Conservation (phyloP, 2,113 vertebrate species). For the Malurus melanocephalus region DNA sequence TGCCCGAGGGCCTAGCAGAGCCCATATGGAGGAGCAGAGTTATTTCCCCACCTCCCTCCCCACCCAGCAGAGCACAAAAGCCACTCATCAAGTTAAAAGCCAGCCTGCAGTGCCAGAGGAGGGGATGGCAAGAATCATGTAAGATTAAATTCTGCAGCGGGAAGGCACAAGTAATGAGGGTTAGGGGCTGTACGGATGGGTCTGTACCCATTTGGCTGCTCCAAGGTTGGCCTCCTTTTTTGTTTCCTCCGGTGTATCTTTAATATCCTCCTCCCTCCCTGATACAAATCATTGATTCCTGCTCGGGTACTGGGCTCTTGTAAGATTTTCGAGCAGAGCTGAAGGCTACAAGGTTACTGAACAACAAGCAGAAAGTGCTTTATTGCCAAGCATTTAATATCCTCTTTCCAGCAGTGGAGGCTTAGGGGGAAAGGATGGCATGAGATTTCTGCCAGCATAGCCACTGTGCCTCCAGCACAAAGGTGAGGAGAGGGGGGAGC, state of each 20-base stretch:
- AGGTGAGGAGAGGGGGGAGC: neutral
- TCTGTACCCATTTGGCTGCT: neutral
- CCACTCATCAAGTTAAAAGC: neutral
- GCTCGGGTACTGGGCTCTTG: neutral
- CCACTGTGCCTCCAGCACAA: slow-evolving; percentile 7
- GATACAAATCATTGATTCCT: slow-evolving; percentile 41
- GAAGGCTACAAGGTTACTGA: slow-evolving; percentile 58
- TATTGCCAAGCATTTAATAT: slow-evolving; percentile 59
- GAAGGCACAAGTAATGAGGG: neutral
- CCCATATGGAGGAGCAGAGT: neutral
- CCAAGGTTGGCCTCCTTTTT: neutral
- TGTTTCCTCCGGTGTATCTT: neutral
- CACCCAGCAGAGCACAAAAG: neutral
- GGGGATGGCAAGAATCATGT: neutral
- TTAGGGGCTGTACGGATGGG: neutral
- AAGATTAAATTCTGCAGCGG: neutral
- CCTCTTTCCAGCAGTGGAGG: slow-evolving; percentile 24
- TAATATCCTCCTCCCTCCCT: slow-evolving; percentile 36
- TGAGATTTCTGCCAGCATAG: neutral
- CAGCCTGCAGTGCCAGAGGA: slow-evolving; percentile 6
- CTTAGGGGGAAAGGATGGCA: slow-evolving; percentile 7
- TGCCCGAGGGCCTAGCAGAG: neutral
- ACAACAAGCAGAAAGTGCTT: slow-evolving; percentile 50
- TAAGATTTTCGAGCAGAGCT: slow-evolving; percentile 47
- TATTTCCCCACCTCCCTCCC: neutral